Evolutionary conservation across 2,113 vertebrate genomes (phyloP).

Genomic region (Willisornis vidua): DNA sequence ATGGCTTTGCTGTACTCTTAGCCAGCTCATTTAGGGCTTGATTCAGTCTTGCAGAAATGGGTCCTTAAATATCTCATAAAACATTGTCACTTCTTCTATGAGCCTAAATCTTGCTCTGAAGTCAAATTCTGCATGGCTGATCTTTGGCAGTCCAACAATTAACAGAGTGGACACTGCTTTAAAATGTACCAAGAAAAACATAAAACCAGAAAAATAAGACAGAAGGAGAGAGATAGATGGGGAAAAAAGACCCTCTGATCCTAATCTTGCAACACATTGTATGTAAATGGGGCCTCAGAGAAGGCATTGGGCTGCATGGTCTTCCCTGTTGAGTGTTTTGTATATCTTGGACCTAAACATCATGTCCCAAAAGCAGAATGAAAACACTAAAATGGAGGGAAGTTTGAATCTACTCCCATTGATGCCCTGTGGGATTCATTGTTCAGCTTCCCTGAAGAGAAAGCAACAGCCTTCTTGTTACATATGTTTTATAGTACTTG

Average conservation of each 20-base stretch:
- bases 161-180: background rate
- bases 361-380: background rate
- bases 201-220: background rate
- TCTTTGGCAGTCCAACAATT: background rate
- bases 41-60: background rate
- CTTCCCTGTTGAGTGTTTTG: background rate
- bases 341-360: background rate
- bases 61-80: background rate
- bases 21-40: background rate
- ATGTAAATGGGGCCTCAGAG: background rate
- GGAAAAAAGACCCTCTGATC: background rate
- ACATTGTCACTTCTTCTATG: background rate
- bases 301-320: background rate
- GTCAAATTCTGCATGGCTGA: background rate
- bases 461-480: conserved; percentile 7
- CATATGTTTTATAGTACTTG: background rate
- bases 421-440: background rate
- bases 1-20: background rate
- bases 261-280: background rate
- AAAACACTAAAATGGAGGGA: background rate
- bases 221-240: background rate
- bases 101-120: background rate
- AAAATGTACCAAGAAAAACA: background rate
- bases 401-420: background rate
- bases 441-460: background rate